Conservation (phyloP, 2,113 vertebrate species). For the Lepus timidus region DNA sequence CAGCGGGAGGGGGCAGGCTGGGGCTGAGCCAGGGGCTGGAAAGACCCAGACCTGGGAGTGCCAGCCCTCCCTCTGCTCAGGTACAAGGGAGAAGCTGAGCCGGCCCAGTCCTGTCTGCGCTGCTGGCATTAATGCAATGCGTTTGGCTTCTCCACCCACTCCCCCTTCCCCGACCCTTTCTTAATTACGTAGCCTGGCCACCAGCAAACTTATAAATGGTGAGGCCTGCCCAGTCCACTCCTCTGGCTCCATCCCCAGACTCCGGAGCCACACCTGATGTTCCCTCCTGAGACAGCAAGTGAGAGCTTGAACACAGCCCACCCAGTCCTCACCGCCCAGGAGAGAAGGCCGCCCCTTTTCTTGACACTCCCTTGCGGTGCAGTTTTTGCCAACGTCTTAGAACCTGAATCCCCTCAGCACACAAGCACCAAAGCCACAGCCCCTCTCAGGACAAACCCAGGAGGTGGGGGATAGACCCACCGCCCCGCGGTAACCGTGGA, state of each 20-base stretch:
- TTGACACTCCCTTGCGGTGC: neutral
- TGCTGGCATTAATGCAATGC: constrained; percentile 12
- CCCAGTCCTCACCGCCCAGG: rapidly evolving
- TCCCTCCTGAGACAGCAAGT: rapidly evolving
- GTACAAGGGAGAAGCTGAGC: neutral
- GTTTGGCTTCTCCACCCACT: neutral
- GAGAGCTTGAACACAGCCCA: neutral
- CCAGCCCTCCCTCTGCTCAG: neutral
- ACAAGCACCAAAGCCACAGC: neutral
- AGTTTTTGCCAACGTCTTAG: neutral
- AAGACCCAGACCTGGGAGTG: neutral
- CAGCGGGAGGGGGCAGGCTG: constrained; percentile 35
- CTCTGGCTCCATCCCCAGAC: neutral
- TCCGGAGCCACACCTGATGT: neutral
- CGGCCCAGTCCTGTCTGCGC: neutral
- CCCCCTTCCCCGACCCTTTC: neutral
- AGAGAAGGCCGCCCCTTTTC: neutral
- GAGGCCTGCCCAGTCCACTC: neutral
- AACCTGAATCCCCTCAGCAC: neutral
- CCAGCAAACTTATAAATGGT: neutral
- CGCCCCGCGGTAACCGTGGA: neutral
- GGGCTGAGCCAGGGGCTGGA: neutral
- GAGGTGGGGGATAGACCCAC: neutral
- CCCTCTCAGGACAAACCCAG: neutral
- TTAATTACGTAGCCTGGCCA: neutral